phyloP scores from a whole-genome alignment of 2,113 vertebrate species.

The Embiotoca jacksoni region DNA sequence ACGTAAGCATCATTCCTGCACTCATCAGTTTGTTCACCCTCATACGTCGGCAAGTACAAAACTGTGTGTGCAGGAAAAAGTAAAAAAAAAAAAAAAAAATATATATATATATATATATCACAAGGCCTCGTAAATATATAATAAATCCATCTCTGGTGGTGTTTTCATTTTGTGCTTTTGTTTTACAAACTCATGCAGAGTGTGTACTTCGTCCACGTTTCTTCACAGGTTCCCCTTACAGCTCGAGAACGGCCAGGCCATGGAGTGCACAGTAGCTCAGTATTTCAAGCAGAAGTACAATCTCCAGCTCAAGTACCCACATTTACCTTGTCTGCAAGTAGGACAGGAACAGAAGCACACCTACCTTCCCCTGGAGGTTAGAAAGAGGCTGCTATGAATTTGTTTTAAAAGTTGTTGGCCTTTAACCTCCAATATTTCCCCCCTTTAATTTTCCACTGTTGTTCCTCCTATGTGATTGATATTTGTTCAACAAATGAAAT shows the following conservation, averaged over 20 bases:
- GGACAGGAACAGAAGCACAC: constrained; percentile 99
- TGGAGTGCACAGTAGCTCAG: constrained; percentile 99
- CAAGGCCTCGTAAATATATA: too few species aligned
- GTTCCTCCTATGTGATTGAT: background rate
- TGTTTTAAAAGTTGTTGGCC: background rate
- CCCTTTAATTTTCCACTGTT: background rate
- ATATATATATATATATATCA: too few species aligned
- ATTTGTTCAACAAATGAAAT: background rate
- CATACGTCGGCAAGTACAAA: too few species aligned
- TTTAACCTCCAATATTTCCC: background rate
- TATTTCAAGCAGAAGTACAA: constrained; percentile 99
- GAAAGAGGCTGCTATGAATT: constrained; percentile 18
- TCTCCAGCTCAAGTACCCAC: constrained; percentile 97
- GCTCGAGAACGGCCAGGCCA: constrained; percentile 98
- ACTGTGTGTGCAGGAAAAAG: too few species aligned
- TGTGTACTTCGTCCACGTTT: background rate
- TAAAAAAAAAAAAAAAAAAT: too few species aligned
- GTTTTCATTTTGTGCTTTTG: background rate
- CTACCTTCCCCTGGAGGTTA: constrained; percentile 97
- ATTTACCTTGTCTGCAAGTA: constrained; percentile 97
- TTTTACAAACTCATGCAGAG: background rate
- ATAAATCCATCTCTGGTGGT: too few species aligned
- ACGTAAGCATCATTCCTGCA: constrained; percentile 85
- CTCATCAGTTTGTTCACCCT: too few species aligned
- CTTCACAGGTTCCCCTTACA: constrained; percentile 94